Conservation (phyloP, 1,140 invertebrate genomes). For the Caenorhabditis briggsae region DNA sequence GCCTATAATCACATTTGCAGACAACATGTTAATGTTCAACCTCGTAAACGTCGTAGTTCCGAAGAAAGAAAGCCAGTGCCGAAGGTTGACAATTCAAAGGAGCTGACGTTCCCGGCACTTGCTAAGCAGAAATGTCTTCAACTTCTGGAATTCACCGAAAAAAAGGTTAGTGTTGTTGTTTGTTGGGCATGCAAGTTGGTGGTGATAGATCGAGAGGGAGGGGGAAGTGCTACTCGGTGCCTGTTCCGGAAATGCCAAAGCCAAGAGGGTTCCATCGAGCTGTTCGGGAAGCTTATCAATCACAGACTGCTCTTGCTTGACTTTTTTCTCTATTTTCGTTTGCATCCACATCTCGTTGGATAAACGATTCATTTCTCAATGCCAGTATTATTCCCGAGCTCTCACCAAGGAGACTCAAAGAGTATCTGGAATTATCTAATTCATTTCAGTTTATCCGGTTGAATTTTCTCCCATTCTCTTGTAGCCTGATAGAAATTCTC, state of each 20-base stretch:
- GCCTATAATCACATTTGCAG: not conserved
- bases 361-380: no score
- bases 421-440: no score
- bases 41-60: not conserved
- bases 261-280: conserved; percentile 23
- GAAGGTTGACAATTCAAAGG: not conserved
- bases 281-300: conserved; percentile 37
- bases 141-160: conserved; percentile 25
- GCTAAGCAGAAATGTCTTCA: conserved; percentile 20
- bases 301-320: conserved; percentile 16
- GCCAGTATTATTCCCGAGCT: not conserved
- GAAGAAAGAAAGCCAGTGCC: not conserved
- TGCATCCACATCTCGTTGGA: not conserved
- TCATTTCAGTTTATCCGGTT: not conserved
- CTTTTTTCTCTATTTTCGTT: conserved; percentile 25
- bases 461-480: not conserved
- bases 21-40: not conserved
- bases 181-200: not conserved
- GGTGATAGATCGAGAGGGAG: not conserved
- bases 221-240: conserved; percentile 17
- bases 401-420: no score
- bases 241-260: conserved; percentile 2
- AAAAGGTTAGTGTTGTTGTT: not conserved
- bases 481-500: not conserved
- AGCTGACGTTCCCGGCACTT: not conserved